Evolutionary conservation across 2,113 vertebrate genomes (phyloP), one percentile per base, ranked within the genome.

Genomic region (Suncus etruscus): DNA sequence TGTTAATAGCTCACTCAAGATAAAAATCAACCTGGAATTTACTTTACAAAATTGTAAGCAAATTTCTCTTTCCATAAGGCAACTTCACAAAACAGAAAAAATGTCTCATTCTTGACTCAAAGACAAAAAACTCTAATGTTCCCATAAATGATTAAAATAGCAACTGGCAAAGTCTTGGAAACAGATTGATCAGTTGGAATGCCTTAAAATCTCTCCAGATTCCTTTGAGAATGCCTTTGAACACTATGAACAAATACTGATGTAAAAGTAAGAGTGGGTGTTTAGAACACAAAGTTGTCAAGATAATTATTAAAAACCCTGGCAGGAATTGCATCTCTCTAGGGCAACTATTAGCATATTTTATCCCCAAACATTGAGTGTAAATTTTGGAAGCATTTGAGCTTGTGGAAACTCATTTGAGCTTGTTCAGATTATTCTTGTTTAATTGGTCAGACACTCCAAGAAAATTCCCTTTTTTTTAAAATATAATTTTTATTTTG

Each of bases 121-220:
- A 91, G 92, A 88, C 77, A 0, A 81, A 90, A 96, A 93, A 31
- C 88, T 88, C 39, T 86, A 86, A 94, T 93, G 72, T 68, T 65
- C 86, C 76, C 73, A 90, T 95, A 86, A 95, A 94, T 96, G 92
- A 96, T 95, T 95, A 88, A 96, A 96, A 94, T 76, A 89, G 93
- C 93, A 95, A 88, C 88, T 95, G 94, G 81, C 92, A 83, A 95
- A 90, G 90, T 93, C 93, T 95, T 93, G 7, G 89, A 92, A 95
- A 93, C 88, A 96, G 95, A 94, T 84, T 94, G 95, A 93, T 96
- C 76, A 58, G 63, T 94, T 96, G 90, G 88, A 94, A 87, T 73
- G 76, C 86, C 86, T 95, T 93, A 86, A 91, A 93, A 94, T 94
- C 68, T 94, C n/a, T 85, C 31, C 92, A 70, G 86, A 27, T 93